Evolutionary conservation across 2,888 invertebrate genomes (phyloP).

Genomic region (Pycnomerus fuliginosus): DNA sequence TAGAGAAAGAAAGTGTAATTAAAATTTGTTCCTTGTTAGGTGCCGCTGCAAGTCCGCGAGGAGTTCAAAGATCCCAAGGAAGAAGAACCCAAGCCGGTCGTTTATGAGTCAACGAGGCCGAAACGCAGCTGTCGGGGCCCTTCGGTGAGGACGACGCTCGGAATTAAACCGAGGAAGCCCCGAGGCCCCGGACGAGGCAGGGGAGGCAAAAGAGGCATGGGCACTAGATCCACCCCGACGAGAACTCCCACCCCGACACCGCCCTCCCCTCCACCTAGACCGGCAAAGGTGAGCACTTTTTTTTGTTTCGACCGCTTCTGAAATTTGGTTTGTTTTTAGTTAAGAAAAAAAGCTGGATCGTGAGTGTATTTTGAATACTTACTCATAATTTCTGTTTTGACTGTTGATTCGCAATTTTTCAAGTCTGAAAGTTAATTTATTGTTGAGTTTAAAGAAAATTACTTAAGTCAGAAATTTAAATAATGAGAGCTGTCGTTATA

Average conservation of each 20-base stretch:
- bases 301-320: slow-evolving; percentile 4
- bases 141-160: slow-evolving; percentile 47
- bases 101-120: slow-evolving; percentile 43
- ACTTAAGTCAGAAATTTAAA: no score
- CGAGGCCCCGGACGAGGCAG: slow-evolving; percentile 44
- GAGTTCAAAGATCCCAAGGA: slow-evolving; percentile 44
- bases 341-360: no score
- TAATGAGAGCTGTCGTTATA: no score
- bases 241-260: slow-evolving; percentile 9
- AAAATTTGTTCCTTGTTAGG: slow-evolving; percentile 13
- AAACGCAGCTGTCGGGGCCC: slow-evolving; percentile 51
- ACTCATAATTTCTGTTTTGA: no score
- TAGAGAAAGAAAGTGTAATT: no score
- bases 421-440: no score
- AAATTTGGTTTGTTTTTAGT: slow-evolving; percentile 20
- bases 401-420: no score
- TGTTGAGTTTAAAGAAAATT: no score
- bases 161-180: slow-evolving; percentile 50
- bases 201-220: slow-evolving; percentile 39
- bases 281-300: slow-evolving; percentile 36
- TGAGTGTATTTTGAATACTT: no score
- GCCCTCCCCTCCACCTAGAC: slow-evolving; percentile 20
- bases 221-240: slow-evolving; percentile 9
- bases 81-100: slow-evolving; percentile 23
- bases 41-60: slow-evolving; percentile 49